Conservation (phyloP, 2,113 vertebrate genomes). For the Rissa tridactyla region DNA sequence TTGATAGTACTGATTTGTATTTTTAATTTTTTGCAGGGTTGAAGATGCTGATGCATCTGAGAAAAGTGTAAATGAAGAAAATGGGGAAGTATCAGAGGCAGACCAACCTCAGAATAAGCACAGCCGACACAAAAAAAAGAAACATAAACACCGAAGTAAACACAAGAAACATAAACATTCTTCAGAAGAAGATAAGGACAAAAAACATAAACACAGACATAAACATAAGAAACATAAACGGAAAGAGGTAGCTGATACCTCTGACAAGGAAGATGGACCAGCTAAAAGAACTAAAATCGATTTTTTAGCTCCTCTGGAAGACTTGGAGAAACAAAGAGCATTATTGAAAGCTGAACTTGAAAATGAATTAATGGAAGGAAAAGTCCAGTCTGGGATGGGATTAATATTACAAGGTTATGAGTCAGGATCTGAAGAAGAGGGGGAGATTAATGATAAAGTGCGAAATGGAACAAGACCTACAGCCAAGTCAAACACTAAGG, state of each 20-base stretch:
- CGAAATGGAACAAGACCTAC: slow-evolving; percentile 86
- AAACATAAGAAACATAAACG: slow-evolving; percentile 98
- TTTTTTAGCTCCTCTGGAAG: slow-evolving; percentile 93
- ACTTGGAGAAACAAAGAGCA: slow-evolving; percentile 97
- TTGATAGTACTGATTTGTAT: not conserved
- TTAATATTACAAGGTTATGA: slow-evolving; percentile 97
- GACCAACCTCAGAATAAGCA: slow-evolving; percentile 86
- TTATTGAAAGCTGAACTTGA: slow-evolving; percentile 98
- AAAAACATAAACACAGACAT: slow-evolving; percentile 93
- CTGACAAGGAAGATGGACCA: slow-evolving; percentile 81
- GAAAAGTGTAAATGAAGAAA: slow-evolving; percentile 91
- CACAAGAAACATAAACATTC: slow-evolving; percentile 98
- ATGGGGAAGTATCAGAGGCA: slow-evolving; percentile 90
- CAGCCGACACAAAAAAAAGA: slow-evolving; percentile 97
- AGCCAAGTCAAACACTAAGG: slow-evolving; percentile 80
- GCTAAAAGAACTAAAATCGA: slow-evolving; percentile 94
- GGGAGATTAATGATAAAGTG: slow-evolving; percentile 85
- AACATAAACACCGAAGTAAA: slow-evolving; percentile 98
- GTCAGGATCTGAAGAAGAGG: slow-evolving; percentile 96
- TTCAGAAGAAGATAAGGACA: slow-evolving; percentile 92
- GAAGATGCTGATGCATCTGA: slow-evolving; percentile 88
- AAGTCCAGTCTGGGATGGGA: slow-evolving; percentile 98
- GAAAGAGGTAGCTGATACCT: slow-evolving; percentile 81
- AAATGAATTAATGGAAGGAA: slow-evolving; percentile 97
- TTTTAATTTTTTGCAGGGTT: slow-evolving; percentile 72